These are phyloP conservation scores for Petrocephalus schoutedeni DNA, from an alignment of 2,797 vertebrate species.

Conservation along the genomic window DNA sequence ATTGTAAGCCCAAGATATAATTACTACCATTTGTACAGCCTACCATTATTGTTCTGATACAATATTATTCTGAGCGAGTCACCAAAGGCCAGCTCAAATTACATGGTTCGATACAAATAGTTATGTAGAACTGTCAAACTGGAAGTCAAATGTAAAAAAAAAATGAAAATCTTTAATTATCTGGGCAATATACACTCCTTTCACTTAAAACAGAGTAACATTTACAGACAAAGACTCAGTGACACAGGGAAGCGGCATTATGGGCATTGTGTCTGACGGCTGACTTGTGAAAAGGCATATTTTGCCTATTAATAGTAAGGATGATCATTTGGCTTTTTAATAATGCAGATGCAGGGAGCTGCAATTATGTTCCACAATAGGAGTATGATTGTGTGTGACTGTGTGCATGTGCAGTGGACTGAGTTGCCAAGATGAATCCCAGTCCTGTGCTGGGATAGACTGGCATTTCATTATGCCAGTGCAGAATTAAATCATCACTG, in stretches of 20 bases:
- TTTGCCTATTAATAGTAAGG: not conserved
- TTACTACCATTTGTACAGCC: not conserved
- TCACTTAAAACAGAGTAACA: not conserved
- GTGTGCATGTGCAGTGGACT: not conserved
- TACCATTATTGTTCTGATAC: slow-evolving; percentile 5
- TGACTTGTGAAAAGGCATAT: not conserved
- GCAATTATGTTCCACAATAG: not conserved
- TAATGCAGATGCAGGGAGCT: not conserved
- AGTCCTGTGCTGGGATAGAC: no score
- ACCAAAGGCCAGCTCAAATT: not conserved
- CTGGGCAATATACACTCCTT: not conserved
- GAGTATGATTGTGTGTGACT: not conserved
- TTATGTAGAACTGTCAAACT: slow-evolving; percentile 18
- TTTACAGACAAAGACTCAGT: not conserved
- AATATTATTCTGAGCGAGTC: slow-evolving; percentile 12
- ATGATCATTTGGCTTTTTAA: not conserved
- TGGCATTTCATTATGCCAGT: not conserved
- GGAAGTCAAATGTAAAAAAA: not conserved
- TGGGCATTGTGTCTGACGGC: not conserved
- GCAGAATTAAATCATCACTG: not conserved
- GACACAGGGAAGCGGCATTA: not conserved
- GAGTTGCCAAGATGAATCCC: not conserved
- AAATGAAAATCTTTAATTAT: not conserved
- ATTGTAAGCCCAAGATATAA: not conserved
- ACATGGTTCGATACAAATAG: slow-evolving; percentile 26